Evolutionary conservation across 2,888 invertebrate species (phyloP), one percentile per base, ranked within the genome.

Genomic region (Caenorhabditis imperialis): DNA sequence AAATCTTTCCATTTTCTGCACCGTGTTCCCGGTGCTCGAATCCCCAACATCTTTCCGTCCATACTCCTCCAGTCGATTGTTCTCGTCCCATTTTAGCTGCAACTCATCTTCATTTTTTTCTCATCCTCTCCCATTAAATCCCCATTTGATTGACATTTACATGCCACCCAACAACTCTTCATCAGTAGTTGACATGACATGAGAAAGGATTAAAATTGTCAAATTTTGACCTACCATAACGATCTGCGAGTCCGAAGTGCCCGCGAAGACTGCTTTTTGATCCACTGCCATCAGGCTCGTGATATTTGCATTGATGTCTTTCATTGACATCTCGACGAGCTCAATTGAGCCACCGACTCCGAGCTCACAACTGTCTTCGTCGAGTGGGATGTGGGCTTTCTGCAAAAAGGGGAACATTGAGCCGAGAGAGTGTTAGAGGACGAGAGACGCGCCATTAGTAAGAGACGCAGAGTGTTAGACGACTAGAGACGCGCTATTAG

Each of bases 341-440:
- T 86, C 86, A 70, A 86, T 85, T 8, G 81, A 77, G 3, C 86
- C 86, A 42, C 86, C 86, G 27, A 87, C 86, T 16, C 86, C 86
- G 44, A 86, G 67, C 38, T 82, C 82, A 57, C 86, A 86, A 40
- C 86, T 83, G 65, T 86, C 85, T 58, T 86, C 85, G 16, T 84
- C 81, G 35, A 86, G 69, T 3, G 85, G 84, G 47, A 85, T 75
- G 40, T 81, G 80, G n/a, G 86, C 83, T 75, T 83, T 85, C 86
- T 86, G 74, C 55, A 85, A 77, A 57, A 27, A 18, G 3, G 27
- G 18, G 3, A 0, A 14, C 33, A 14, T n/a, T 23, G 5, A 12
- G 38, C n/a, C 7, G 14, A 40, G 6, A 12, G 7, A 18, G 14
- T 27, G 22, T 44, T n/a, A n/a, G n/a, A n/a, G n/a, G n/a, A n/a